phyloP scores from a whole-genome alignment of 2,113 vertebrate genomes.

The Ophthalmolycus amberensis region DNA sequence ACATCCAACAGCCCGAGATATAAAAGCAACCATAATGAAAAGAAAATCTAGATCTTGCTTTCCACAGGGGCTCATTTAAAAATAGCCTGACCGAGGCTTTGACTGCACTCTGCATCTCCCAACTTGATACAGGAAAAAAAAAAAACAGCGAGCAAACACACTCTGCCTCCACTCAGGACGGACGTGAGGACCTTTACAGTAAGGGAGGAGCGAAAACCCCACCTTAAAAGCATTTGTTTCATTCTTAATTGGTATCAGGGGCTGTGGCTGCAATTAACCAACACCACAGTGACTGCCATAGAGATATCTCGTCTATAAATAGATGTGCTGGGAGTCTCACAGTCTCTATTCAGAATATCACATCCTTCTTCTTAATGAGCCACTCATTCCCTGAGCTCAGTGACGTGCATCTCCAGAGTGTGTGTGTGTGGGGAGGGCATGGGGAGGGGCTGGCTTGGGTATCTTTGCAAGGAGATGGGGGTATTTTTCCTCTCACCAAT shows the following conservation, averaged over 20 bases:
- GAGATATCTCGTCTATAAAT: slow-evolving; percentile 86
- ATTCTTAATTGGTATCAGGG: slow-evolving; percentile 88
- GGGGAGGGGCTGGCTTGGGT: slow-evolving; percentile 63
- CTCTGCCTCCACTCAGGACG: slow-evolving; percentile 61
- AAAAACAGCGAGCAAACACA: slow-evolving; percentile 63
- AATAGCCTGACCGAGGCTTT: slow-evolving; percentile 79
- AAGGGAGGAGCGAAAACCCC: slow-evolving; percentile 72
- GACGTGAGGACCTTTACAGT: slow-evolving; percentile 67
- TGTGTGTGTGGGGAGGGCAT: slow-evolving; percentile 66
- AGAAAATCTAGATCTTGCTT: slow-evolving; percentile 77
- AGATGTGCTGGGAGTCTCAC: slow-evolving; percentile 85
- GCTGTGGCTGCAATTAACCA: slow-evolving; percentile 84
- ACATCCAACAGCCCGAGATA: slow-evolving; percentile 70
- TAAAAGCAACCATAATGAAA: slow-evolving; percentile 66
- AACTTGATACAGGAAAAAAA: slow-evolving; percentile 75
- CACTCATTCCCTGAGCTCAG: slow-evolving; percentile 81
- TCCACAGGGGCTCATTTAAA: slow-evolving; percentile 79
- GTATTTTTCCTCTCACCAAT: slow-evolving; percentile 70
- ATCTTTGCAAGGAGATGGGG: slow-evolving; percentile 68
- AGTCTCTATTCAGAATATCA: slow-evolving; percentile 88
- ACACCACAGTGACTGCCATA: slow-evolving; percentile 83
- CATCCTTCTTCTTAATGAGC: slow-evolving; percentile 87
- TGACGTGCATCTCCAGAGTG: slow-evolving; percentile 78
- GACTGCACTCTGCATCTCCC: slow-evolving; percentile 75
- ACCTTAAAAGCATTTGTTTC: slow-evolving; percentile 86